Percentiles rank a stretch among this genome's conserved stretches.
Conservation (phyloP, 2,113 vertebrate genomes). For the Saimiri boliviensis region DNA sequence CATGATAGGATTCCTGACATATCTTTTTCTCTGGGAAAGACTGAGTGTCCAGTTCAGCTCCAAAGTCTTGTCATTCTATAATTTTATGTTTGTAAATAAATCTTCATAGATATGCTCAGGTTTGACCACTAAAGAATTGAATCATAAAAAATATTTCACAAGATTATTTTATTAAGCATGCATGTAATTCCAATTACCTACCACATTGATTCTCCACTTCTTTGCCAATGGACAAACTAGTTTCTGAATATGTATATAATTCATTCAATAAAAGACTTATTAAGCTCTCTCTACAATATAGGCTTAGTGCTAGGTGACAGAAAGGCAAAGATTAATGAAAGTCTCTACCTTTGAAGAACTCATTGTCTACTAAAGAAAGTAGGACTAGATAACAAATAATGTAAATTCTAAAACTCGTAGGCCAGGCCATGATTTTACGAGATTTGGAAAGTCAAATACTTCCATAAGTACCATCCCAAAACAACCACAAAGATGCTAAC, state of each 20-base stretch:
- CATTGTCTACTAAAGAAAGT: neutral
- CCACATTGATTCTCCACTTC: slow-evolving; percentile 20
- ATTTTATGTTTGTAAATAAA: slow-evolving; percentile 37
- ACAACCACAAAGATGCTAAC: neutral
- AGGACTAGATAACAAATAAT: slow-evolving; percentile 5
- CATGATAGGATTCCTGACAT: neutral
- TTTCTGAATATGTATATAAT: slow-evolving; percentile 12
- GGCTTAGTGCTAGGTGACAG: neutral
- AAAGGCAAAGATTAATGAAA: slow-evolving; percentile 41
- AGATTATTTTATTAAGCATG: neutral
- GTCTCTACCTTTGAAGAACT: neutral
- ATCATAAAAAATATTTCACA: slow-evolving; percentile 34
- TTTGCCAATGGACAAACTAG: slow-evolving; percentile 35
- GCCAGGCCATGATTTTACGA: neutral
- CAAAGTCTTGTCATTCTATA: neutral
- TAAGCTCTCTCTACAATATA: neutral
- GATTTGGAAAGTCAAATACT: slow-evolving; percentile 9
- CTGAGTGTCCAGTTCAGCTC: neutral
- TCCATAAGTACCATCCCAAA: neutral
- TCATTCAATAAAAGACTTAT: neutral
- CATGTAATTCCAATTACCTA: slow-evolving; percentile 27
- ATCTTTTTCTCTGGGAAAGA: slow-evolving; percentile 22
- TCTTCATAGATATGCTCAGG: neutral
- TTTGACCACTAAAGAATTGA: neutral
- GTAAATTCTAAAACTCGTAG: neutral